Base-by-base conservation (phyloP, 2,113 vertebrate species). In the Oriolus oriolus region DNA sequence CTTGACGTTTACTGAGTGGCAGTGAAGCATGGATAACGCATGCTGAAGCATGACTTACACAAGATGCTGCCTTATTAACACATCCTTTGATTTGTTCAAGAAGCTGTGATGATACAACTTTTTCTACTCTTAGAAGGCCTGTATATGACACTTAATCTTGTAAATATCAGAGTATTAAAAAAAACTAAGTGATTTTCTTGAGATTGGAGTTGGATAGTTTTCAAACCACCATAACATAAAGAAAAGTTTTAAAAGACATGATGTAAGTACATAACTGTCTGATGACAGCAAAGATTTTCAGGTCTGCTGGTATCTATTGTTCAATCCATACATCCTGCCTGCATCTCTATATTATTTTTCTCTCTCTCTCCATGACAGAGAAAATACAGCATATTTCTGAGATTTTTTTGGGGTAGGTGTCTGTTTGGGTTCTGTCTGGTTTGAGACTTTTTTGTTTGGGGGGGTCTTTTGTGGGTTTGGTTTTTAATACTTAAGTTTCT, bases 251-350 rank as follows among this genome's bases (percentile, higher is more conserved):
- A 63, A 75, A 79, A 53, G 0, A 54, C 3, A 31, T 5, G 1
- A 69, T 4, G 1, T 7, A 71, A 64, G 10, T 8, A 50, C 1
- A 1, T 21, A 68, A 42, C 24, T 2, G 2, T 31, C 23, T 37
- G 19, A 37, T 59, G 14, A 54, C 4, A 78, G 33, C 7, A 61
- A 47, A 24, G 24, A 35, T 41, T 87, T 73, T 61, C n/a, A 84
- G 8, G 3, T 79, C 11, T n/a, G 23, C 5, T 37, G 9, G 2
- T 41, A 75, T 3, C 26, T 63, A 9, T 9, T 53, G 5, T 28
- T 59, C 22, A 71, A 50, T 50, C 13, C 17, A n/a, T 6, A n/a
- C 2, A 37, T 6, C 7, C 31, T 37, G 33, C 20, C 11, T 53
- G 14, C 3, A 44, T 11, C 12, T 65, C 70, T 18, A 0, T 14